phyloP scores from a whole-genome alignment of 2,888 invertebrate genomes.

The Athripsodes cinereus region DNA sequence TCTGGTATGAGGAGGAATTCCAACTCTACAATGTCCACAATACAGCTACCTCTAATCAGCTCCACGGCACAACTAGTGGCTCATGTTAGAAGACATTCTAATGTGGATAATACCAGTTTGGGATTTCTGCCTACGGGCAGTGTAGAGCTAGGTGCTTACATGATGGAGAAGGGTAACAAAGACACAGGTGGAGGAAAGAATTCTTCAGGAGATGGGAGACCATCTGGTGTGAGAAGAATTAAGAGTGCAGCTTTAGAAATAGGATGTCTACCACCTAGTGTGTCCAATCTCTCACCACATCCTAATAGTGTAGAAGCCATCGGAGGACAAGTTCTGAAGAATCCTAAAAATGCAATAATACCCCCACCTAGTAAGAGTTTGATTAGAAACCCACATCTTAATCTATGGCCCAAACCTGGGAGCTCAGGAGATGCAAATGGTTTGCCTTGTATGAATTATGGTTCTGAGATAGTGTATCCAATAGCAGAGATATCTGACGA shows the following conservation, averaged over 20 bases:
- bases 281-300: conserved; percentile 69
- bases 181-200: conserved; percentile 45
- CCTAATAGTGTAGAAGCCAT: conserved; percentile 78
- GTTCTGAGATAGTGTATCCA: conserved; percentile 74
- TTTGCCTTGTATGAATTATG: conserved; percentile 63
- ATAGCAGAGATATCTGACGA: conserved; percentile 82
- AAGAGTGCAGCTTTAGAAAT: conserved; percentile 67
- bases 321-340: conserved; percentile 59
- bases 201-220: conserved; percentile 48
- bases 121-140: conserved; percentile 44
- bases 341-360: conserved; percentile 56
- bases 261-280: conserved; percentile 61
- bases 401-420: conserved; percentile 56
- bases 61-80: conserved; percentile 48
- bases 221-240: conserved; percentile 59
- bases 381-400: conserved; percentile 64
- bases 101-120: conserved; percentile 56
- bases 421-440: conserved; percentile 67
- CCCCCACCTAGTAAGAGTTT: conserved; percentile 66
- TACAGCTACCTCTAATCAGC: conserved; percentile 50
- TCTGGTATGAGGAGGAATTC: conserved; percentile 54
- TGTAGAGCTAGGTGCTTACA: conserved; percentile 48
- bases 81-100: conserved; percentile 54
- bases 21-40: conserved; percentile 57
- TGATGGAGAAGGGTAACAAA: conserved; percentile 46